phyloP scores from a whole-genome alignment of 2,888 invertebrate genomes.

The Myopa tessellatipennis region DNA sequence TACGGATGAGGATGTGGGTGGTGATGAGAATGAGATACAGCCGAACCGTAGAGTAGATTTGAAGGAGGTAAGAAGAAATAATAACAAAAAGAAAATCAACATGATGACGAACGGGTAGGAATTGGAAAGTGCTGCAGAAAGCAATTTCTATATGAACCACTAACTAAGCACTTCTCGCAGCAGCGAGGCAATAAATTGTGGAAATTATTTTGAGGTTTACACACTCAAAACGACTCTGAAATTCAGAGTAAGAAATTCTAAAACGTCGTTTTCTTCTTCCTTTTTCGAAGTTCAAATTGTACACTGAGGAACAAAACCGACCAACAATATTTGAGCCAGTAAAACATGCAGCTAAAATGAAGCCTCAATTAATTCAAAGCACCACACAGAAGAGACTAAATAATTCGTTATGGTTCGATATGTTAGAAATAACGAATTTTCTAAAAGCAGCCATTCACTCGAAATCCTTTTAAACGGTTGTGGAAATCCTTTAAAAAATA shows the following conservation, averaged over 20 bases:
- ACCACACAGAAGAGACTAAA: too few relatives aligned
- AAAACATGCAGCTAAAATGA: too few relatives aligned
- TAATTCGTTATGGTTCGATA: too few relatives aligned
- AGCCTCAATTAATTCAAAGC: too few relatives aligned
- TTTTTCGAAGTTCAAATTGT: too few relatives aligned
- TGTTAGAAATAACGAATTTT: too few relatives aligned
- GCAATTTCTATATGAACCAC: constrained; percentile 32
- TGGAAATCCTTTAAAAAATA: background rate
- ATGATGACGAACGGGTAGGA: background rate
- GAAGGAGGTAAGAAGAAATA: background rate
- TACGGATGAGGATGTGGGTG: background rate
- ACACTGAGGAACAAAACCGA: too few relatives aligned
- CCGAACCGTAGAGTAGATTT: too few relatives aligned
- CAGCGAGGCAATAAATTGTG: constrained; percentile 24
- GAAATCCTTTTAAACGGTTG: background rate
- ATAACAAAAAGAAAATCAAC: background rate
- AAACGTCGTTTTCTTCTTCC: too few relatives aligned
- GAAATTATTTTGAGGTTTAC: constrained; percentile 8
- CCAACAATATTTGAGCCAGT: too few relatives aligned
- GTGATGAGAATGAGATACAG: background rate
- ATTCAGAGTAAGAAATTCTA: too few relatives aligned
- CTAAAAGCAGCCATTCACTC: background rate
- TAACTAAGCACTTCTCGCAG: constrained; percentile 25
- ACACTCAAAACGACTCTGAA: background rate
- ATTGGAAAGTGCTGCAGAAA: background rate